Percentiles rank a stretch among this genome's conserved stretches.
phyloP scores from a whole-genome alignment of 23 tunicate species.

The Ascidia mentula region DNA sequence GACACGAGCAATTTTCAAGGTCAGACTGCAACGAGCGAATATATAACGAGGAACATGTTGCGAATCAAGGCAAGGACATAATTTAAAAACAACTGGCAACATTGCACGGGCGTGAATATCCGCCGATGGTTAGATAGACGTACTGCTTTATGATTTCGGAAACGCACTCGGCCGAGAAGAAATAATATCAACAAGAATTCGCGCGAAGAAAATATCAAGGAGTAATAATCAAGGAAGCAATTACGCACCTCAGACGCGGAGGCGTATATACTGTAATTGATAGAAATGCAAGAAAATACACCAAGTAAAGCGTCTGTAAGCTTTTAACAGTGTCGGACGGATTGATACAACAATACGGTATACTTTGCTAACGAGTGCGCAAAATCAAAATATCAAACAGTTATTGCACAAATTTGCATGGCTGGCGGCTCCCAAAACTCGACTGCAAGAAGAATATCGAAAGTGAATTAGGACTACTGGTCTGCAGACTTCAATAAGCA shows the following conservation, averaged over 20 bases:
- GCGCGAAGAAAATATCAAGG: no score
- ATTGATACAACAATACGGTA: no score
- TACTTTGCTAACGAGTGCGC: constrained; percentile 8
- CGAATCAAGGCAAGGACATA: constrained; percentile 4
- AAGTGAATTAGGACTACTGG: not conserved
- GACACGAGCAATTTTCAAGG: not conserved
- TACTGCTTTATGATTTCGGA: not conserved
- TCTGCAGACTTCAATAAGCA: not conserved
- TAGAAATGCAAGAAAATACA: no score
- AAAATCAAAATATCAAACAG: constrained; percentile 1
- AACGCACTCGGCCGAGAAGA: not conserved
- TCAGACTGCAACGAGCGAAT: not conserved
- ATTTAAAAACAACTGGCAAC: not conserved
- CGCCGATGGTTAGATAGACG: not conserved
- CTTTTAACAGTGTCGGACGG: no score
- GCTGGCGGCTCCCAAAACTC: not conserved
- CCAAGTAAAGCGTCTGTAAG: no score
- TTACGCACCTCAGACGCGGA: no score
- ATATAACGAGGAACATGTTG: not conserved
- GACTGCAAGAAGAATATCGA: not conserved
- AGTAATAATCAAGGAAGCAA: no score
- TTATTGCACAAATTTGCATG: not conserved
- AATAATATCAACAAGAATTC: not conserved
- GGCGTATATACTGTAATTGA: no score
- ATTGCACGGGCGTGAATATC: not conserved